Percentiles rank a stretch among this genome's conserved stretches.
Conservation (phyloP, 2,888 invertebrate species). For the Drosophila pegasa region DNA sequence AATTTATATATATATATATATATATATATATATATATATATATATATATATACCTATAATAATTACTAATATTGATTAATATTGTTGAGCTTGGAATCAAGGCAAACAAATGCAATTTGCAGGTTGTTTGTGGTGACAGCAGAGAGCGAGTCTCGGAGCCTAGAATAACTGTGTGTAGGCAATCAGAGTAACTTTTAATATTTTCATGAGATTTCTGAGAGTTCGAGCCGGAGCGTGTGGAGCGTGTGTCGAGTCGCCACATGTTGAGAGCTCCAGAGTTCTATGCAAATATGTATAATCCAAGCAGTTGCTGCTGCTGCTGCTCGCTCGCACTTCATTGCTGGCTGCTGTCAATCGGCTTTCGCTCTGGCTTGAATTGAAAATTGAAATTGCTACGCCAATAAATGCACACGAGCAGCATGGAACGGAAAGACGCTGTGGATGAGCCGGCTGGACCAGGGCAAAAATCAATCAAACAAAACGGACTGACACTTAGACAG, state of each 20-base stretch:
- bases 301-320: neutral
- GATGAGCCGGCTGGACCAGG: conserved; percentile 5
- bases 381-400: conserved; percentile 69
- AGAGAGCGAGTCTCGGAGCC: too few relatives aligned
- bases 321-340: conserved; percentile 24
- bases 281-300: conserved; percentile 44
- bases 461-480: conserved; percentile 76
- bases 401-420: conserved; percentile 51
- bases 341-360: conserved; percentile 52
- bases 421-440: conserved; percentile 2
- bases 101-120: too few relatives aligned
- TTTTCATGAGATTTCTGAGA: neutral
- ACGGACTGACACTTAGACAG: conserved; percentile 78
- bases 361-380: conserved; percentile 49
- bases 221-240: neutral
- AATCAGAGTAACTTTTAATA: neutral
- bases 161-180: too few relatives aligned
- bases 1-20: too few relatives aligned
- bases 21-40: too few relatives aligned
- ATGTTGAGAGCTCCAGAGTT: conserved; percentile 24
- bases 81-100: too few relatives aligned
- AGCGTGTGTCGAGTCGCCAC: neutral
- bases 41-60: too few relatives aligned
- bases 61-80: too few relatives aligned
- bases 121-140: too few relatives aligned